phyloP scores from a whole-genome alignment of 1,140 invertebrate species.

The Macrotrachela quadricornifera region DNA sequence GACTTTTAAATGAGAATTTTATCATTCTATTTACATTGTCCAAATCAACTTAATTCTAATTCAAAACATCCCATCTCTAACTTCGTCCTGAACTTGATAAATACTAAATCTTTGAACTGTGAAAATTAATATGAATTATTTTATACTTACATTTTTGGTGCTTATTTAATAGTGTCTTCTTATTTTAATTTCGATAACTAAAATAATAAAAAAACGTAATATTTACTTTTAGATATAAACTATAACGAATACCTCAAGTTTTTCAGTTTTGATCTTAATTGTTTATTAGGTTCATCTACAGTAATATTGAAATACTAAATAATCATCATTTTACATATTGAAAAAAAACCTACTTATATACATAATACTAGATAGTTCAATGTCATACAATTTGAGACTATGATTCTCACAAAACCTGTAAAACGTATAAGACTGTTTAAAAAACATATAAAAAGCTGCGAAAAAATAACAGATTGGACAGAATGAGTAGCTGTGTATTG shows the following conservation, averaged over 20 bases:
- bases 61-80: conserved; percentile 97
- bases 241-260: conserved; percentile 52
- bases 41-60: conserved; percentile 87
- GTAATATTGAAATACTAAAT: conserved; percentile 73
- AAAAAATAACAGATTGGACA: conserved; percentile 72
- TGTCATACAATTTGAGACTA: conserved; percentile 69
- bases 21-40: conserved; percentile 31
- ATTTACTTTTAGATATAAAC: neutral
- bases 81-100: conserved; percentile 84
- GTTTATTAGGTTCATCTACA: conserved; percentile 89
- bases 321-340: neutral
- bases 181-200: conserved; percentile 47
- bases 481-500: no score
- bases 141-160: conserved; percentile 62
- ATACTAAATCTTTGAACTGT: conserved; percentile 64
- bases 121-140: conserved; percentile 11
- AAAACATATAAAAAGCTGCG: conserved; percentile 93
- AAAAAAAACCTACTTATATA: conserved; percentile 41
- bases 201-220: no score
- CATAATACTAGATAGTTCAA: conserved; percentile 80
- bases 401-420: conserved; percentile 49
- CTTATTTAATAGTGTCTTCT: conserved; percentile 70
- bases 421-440: conserved; percentile 65
- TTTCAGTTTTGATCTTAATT: conserved; percentile 98
- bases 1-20: no score